Base-by-base conservation (phyloP, 1,140 invertebrate genomes). In the Diorhabda sublineata region DNA sequence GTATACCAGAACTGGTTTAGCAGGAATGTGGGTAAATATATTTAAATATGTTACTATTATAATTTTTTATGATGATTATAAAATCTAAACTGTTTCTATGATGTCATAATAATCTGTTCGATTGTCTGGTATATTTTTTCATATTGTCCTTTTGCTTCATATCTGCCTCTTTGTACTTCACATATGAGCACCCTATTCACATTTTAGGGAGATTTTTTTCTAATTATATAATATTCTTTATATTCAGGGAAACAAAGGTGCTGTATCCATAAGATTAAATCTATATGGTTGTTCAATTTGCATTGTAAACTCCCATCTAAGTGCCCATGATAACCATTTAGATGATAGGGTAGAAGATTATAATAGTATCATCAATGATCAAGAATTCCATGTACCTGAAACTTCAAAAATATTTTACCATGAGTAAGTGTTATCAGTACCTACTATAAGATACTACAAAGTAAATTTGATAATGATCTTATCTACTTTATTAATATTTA, bases 201-300 rank as follows among this genome's bases (percentile, higher is more conserved):
- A 52, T 52, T 52, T 52, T 52, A 8, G n/a, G n/a, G 4, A 8
- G 47, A 52, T 0, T 3, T 6, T 52, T 52, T 26, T 26, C 26
- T 26, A 26, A 26, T 26, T 26, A 26, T 26, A 26, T 26, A 60
- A 43, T 56, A 44, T 8, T 7, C 5, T n/a, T 60, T 59, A 79
- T 44, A 86, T 84, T n/a, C 80, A 95, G 94, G 95, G 95, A 65
- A 98, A 97, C 81, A 98, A 98, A 86, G 96, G 96, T 41, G 95
- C 92, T 3, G 91, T 96, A 0, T 95, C 91, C 76, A 86, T 96
- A 60, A 84, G 96, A 61, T 87, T 97, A 72, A 92, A 91, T 73
- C 84, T 95, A 6, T 93, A 94, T 78, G 95, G 94, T 7, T 90
- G 91, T 71, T 95, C 92, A 9, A 75, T 97, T 44, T 95, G 93